Evolutionary conservation across 1,140 invertebrate species (phyloP), one percentile per base, ranked within the genome.

Genomic region (Drosophila pallidifrons): DNA sequence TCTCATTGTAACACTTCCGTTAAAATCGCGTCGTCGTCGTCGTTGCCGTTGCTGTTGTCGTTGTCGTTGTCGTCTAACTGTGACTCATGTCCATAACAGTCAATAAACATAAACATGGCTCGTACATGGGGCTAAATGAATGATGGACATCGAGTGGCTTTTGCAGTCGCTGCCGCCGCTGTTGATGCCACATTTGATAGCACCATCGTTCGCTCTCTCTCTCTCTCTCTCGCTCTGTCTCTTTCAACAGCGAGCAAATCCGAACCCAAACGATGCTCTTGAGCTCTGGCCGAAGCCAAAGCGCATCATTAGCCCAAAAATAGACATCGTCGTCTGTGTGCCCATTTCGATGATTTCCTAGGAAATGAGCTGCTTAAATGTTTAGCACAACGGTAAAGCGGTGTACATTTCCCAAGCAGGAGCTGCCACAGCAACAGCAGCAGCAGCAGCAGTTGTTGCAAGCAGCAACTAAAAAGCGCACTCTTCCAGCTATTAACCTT

Each of bases 71-170:
- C 64, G 69, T 88, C 81, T 89, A 85, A 88, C 83, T 88, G 85
- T 88, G 83, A 88, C 85, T 88, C 83, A 88, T 88, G 83, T 88
- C 85, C 85, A 89, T 89, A 89, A 89, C 86, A 89, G 85, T 89
- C 85, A 89, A 89, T 89, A 89, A 89, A 89, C 85, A 89, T 89
- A 85, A 90, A 85, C 85, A 89, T 89, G 83, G 85, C 75, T 69
- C 45, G 78, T 72, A 81, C 82, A 86, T 85, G 69, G 78, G 60
- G 47, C 86, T 67, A 85, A 85, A 89, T 89, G 81, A 89, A 89
- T 89, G 85, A 89, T 89, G 85, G 85, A 89, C 85, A 89, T 89
- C 81, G 78, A 88, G 81, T 78, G 77, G 82, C 77, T 79, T 79
- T 77, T 69, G 74, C 63, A 67, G 55, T 69, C 68, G 68, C 11